These are phyloP conservation scores for Drosophila acutilabella DNA, from an alignment of 2,888 invertebrate species.

Conservation along the genomic window DNA sequence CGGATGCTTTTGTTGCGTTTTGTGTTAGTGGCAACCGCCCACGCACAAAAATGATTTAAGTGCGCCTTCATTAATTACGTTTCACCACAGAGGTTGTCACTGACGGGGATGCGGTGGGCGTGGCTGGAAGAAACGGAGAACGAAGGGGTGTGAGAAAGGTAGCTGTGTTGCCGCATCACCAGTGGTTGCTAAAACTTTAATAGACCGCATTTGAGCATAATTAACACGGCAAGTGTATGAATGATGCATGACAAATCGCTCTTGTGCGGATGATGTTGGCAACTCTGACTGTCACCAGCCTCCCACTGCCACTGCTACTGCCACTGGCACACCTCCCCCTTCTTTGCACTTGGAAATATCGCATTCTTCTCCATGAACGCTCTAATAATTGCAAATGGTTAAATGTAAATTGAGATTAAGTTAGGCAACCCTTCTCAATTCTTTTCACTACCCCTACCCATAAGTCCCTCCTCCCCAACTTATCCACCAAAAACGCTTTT, in stretches of 20 bases:
- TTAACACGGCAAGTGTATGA: constrained; percentile 74
- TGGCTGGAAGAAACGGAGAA: neutral
- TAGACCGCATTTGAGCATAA: constrained; percentile 78
- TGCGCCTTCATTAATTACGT: constrained; percentile 76
- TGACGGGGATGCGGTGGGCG: neutral
- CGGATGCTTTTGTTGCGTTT: constrained; percentile 52
- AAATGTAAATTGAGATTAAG: constrained; percentile 72
- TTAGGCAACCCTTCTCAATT: constrained; percentile 27
- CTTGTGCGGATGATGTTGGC: constrained; percentile 26
- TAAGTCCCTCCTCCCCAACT: neutral
- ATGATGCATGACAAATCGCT: constrained; percentile 72
- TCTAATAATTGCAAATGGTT: constrained; percentile 70
- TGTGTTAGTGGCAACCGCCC: constrained; percentile 51
- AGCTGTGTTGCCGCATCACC: constrained; percentile 17
- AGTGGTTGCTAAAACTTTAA: constrained; percentile 70
- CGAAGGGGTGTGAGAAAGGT: neutral
- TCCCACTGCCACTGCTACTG: neutral
- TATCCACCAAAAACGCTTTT: constrained; percentile 9
- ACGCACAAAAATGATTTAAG: constrained; percentile 80
- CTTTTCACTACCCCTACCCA: neutral
- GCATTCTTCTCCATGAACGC: constrained; percentile 23
- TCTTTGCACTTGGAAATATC: neutral
- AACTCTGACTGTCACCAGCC: constrained; percentile 13
- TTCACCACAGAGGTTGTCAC: constrained; percentile 45
- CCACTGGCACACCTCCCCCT: neutral